A percentile compares a stretch with the other conserved stretches of the same genome.
Conservation (phyloP, 2,888 invertebrate species). For the Tachina grossa region DNA sequence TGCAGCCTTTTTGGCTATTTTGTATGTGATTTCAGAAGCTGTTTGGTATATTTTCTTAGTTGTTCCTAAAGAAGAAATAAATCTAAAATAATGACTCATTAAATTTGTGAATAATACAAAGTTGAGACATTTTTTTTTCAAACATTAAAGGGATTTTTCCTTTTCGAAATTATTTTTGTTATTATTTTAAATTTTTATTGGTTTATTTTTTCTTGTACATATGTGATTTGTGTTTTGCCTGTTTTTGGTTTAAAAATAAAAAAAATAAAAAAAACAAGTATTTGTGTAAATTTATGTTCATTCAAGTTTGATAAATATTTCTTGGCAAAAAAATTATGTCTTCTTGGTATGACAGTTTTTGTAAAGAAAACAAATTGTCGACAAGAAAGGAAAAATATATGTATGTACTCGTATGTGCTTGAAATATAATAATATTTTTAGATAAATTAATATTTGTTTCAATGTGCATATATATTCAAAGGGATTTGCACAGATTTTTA, state of each 20-base stretch:
- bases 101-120: conserved; percentile 67
- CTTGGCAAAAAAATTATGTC: not conserved
- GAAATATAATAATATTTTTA: not conserved
- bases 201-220: conserved; percentile 6
- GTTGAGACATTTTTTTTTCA: conserved; percentile 46
- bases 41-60: conserved; percentile 28
- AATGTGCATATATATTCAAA: not conserved
- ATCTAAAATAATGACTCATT: conserved; percentile 69
- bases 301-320: conserved; percentile 32
- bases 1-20: conserved; percentile 34
- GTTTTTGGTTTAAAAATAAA: conserved; percentile 31
- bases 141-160: conserved; percentile 65
- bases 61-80: conserved; percentile 56
- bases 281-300: conserved; percentile 40
- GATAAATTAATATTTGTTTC: not conserved
- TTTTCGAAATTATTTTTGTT: conserved; percentile 6
- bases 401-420: not conserved
- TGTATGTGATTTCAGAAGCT: conserved; percentile 9
- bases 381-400: not conserved
- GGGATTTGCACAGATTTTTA: not conserved
- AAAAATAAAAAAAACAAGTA: not conserved
- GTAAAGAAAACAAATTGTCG: conserved; percentile 1
- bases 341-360: conserved; percentile 17
- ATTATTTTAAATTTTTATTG: too few species aligned
- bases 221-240: conserved; percentile 22